Conservation (phyloP, 1,140 invertebrate genomes). For the Pseudomyrmex gracilis region DNA sequence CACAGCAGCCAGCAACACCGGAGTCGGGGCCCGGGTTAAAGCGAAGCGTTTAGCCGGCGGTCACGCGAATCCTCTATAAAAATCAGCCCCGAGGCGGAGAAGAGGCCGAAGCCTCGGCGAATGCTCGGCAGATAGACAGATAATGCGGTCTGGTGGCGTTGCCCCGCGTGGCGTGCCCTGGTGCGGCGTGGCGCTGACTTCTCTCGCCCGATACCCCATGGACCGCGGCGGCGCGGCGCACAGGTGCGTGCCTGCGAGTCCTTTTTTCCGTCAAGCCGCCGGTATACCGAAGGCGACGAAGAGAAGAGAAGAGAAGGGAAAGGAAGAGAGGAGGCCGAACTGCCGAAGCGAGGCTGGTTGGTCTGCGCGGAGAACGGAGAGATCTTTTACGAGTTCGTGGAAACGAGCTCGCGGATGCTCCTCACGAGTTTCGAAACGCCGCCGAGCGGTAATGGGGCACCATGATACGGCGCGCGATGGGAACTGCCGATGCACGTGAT, state of each 20-base stretch:
- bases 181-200: conserved; percentile 29
- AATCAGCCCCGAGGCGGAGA: conserved; percentile 70
- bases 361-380: neutral
- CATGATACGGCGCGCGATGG: neutral
- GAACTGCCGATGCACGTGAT: conserved; percentile 31
- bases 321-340: conserved; percentile 1
- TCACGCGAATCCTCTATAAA: conserved; percentile 80
- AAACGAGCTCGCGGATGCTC: conserved; percentile 32
- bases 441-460: conserved; percentile 18
- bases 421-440: conserved; percentile 30
- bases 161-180: conserved; percentile 35
- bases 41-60: conserved; percentile 77
- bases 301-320: conserved; percentile 3
- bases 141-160: conserved; percentile 68
- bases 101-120: conserved; percentile 51
- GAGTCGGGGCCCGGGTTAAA: conserved; percentile 73
- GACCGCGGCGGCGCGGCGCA: conserved; percentile 49
- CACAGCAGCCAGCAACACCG: conserved; percentile 55
- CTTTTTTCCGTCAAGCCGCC: conserved; percentile 50
- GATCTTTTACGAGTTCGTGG: conserved; percentile 70
- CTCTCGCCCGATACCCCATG: conserved; percentile 43
- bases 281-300: conserved; percentile 25
- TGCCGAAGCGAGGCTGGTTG: neutral
- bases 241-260: conserved; percentile 75
- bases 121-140: conserved; percentile 72